Evolutionary conservation across 2,113 vertebrate genomes (phyloP).

Genomic region (Motacilla alba): DNA sequence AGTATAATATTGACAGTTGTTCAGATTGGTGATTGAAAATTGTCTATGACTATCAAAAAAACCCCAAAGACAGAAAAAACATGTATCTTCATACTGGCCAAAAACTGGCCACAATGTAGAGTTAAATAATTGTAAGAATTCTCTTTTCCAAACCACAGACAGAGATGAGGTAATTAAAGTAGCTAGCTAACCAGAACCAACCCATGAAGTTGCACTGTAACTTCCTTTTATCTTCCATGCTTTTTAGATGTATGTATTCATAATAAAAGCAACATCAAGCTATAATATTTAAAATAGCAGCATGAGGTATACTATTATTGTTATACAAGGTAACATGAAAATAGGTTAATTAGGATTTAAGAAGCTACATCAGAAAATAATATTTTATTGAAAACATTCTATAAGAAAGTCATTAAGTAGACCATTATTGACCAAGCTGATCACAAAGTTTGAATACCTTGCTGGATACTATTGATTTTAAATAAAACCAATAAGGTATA

Average conservation of each 20-base stretch:
- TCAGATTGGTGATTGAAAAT: not conserved
- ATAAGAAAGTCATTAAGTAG: not conserved
- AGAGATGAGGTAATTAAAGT: not conserved
- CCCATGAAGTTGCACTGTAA: not conserved
- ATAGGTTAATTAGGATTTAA: not conserved
- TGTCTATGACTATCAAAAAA: not conserved
- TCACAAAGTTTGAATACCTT: not conserved
- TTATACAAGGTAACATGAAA: not conserved
- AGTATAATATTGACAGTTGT: not conserved
- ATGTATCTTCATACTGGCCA: not conserved
- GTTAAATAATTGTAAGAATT: not conserved
- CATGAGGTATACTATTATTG: not conserved
- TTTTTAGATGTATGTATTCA: not conserved
- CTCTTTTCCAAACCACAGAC: not conserved
- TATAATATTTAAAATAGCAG: not conserved
- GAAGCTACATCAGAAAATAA: not conserved
- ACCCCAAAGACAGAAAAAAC: not conserved
- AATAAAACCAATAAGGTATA: not conserved
- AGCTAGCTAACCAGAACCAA: not conserved
- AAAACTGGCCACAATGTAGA: not conserved
- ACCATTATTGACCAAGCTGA: not conserved
- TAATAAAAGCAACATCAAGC: not conserved
- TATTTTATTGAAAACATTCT: not conserved
- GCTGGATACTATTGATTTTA: not conserved
- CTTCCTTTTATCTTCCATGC: not conserved